These are phyloP conservation scores for Malacosoma neustria DNA, from an alignment of 2,888 invertebrate species.

Conservation along the genomic window DNA sequence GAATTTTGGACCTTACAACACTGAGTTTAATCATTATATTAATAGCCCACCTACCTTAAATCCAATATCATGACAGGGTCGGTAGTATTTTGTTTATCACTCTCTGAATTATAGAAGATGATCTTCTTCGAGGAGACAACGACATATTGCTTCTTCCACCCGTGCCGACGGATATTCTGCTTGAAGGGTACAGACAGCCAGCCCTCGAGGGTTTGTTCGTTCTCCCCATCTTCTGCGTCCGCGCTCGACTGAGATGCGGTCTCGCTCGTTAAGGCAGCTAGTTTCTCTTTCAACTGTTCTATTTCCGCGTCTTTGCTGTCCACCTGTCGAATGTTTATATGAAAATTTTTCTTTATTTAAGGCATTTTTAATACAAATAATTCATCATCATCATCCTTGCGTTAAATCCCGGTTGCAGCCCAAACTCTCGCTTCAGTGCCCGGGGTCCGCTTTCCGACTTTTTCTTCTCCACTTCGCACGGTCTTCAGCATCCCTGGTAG, in stretches of 20 bases:
- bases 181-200: slow-evolving; percentile 97
- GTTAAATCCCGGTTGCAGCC: no score
- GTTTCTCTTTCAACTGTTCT: slow-evolving; percentile 91
- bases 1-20: no score
- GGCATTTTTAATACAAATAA: not conserved
- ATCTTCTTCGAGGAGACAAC: slow-evolving; percentile 98
- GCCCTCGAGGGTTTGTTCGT: slow-evolving; percentile 90
- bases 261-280: slow-evolving; percentile 86
- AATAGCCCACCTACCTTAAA: slow-evolving; percentile 86
- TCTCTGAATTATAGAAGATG: slow-evolving; percentile 96
- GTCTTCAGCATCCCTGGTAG: no score
- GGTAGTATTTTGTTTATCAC: slow-evolving; percentile 93
- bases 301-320: slow-evolving; percentile 98
- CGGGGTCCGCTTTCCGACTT: no score
- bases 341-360: slow-evolving; percentile 6
- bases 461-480: no score
- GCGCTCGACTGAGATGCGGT: slow-evolving; percentile 94
- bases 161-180: slow-evolving; percentile 95
- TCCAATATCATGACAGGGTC: slow-evolving; percentile 96
- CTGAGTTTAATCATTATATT: no score
- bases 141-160: slow-evolving; percentile 98
- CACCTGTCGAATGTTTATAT: slow-evolving; percentile 72
- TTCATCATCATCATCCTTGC: no score
- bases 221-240: slow-evolving; percentile 88
- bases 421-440: no score